Percentiles rank a stretch among this genome's conserved stretches.
phyloP scores from a whole-genome alignment of 1,140 invertebrate species.

The Latrodectus geometricus region DNA sequence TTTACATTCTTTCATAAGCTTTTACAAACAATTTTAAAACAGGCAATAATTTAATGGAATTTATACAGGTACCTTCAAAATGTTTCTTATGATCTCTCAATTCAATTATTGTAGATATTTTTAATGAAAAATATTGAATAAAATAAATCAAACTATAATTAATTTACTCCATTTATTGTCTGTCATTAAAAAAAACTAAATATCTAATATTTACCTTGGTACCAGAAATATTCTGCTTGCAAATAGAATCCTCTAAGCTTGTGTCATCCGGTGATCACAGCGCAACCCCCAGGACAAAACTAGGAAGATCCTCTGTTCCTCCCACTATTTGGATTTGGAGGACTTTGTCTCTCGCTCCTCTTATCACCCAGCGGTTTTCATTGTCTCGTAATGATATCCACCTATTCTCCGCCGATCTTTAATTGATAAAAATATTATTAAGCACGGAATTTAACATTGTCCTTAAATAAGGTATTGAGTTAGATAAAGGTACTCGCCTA shows the following conservation, averaged over 20 bases:
- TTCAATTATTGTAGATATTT: no score
- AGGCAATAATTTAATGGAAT: no score
- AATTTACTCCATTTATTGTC: no score
- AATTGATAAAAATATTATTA: not conserved
- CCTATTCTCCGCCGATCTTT: not conserved
- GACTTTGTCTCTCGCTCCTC: slow-evolving; percentile 38
- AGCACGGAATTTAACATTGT: not conserved
- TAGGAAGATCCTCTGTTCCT: not conserved
- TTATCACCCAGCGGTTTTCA: not conserved
- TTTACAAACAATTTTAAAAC: no score
- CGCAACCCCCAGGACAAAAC: not conserved
- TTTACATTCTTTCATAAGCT: no score
- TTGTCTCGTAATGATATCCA: not conserved
- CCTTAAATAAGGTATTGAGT: not conserved
- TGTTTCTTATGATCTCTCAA: no score
- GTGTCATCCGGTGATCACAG: not conserved
- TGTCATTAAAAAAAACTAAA: no score
- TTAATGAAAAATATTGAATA: no score
- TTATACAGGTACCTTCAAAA: no score
- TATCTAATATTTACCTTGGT: no score
- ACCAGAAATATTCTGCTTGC: no score
- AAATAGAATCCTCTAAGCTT: not conserved
- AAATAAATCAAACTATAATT: no score
- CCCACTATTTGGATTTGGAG: slow-evolving; percentile 11
- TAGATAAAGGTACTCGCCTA: not conserved